These are phyloP conservation scores for Drosophila murphyi DNA, from an alignment of 1,140 invertebrate species.

Conservation along the genomic window DNA sequence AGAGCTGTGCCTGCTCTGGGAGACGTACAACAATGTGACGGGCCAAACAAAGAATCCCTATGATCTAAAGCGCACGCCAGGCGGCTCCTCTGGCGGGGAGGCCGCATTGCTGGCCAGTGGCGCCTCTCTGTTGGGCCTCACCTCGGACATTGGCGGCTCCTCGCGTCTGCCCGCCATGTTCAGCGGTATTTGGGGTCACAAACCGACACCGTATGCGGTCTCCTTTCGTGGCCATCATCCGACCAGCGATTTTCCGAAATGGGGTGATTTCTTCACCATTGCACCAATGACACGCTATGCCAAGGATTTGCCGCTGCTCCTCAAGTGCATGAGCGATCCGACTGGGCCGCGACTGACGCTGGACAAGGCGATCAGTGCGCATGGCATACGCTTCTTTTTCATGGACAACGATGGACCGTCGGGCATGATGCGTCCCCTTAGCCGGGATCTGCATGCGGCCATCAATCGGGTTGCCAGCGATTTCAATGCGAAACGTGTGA, in stretches of 20 bases:
- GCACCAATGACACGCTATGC: conserved; percentile 94
- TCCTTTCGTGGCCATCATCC: conserved; percentile 87
- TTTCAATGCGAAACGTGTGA: conserved; percentile 86
- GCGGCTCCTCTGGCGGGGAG: conserved; percentile 93
- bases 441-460: conserved; percentile 88
- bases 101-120: conserved; percentile 89
- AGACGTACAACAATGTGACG: conserved; percentile 94
- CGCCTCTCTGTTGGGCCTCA: conserved; percentile 92
- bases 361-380: conserved; percentile 88
- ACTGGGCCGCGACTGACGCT: conserved; percentile 87
- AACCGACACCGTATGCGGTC: conserved; percentile 88
- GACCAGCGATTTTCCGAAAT: conserved; percentile 85
- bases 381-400: conserved; percentile 90
- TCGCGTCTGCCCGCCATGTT: conserved; percentile 93
- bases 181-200: conserved; percentile 94
- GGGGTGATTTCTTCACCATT: conserved; percentile 88
- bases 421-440: conserved; percentile 87
- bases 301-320: conserved; percentile 90
- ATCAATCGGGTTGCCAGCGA: conserved; percentile 88
- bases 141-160: conserved; percentile 94
- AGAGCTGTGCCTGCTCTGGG: conserved; percentile 95
- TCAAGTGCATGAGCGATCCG: conserved; percentile 88
- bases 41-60: conserved; percentile 96
- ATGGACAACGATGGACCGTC: conserved; percentile 90
- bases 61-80: conserved; percentile 89